These are phyloP conservation scores for Chrysina gloriosa DNA, from an alignment of 2,888 invertebrate genomes.

Conservation along the genomic window DNA sequence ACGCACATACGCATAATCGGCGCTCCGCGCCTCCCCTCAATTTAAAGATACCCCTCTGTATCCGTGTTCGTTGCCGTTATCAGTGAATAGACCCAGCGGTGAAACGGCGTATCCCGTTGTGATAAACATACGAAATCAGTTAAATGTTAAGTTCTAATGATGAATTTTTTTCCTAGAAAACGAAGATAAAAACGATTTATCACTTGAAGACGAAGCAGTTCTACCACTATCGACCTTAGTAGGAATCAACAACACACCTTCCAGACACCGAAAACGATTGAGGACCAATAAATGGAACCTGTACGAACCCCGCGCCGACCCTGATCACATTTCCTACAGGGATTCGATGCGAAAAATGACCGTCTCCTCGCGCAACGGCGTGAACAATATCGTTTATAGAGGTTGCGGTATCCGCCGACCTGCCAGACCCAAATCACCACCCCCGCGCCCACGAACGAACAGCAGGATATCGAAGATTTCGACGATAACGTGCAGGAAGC, in stretches of 20 bases:
- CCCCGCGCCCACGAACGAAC: background rate
- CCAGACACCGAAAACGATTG: constrained; percentile 32
- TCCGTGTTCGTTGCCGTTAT: too few relatives aligned
- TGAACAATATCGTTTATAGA: background rate
- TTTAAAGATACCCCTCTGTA: too few relatives aligned
- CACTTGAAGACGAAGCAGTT: constrained; percentile 48
- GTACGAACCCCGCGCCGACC: constrained; percentile 25
- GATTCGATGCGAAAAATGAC: constrained; percentile 31
- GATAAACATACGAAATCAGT: too few relatives aligned
- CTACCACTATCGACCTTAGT: constrained; percentile 42
- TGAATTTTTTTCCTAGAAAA: background rate
- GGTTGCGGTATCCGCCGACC: constrained; percentile 6
- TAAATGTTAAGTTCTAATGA: background rate
- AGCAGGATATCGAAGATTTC: constrained; percentile 14
- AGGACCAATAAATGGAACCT: constrained; percentile 42
- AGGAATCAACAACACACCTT: constrained; percentile 20
- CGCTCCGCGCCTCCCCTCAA: too few relatives aligned
- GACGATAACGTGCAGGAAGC: constrained; percentile 24
- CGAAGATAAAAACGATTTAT: constrained; percentile 34
- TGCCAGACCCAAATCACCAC: background rate
- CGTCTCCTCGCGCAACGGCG: background rate
- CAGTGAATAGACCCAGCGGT: too few relatives aligned
- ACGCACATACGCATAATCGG: too few relatives aligned
- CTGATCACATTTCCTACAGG: constrained; percentile 29
- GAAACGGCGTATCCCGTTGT: too few relatives aligned